A percentile compares a stretch with the other conserved stretches of the same genome.
Conservation (phyloP, 2,888 invertebrate genomes). For the Neocrepidodera transversa region DNA sequence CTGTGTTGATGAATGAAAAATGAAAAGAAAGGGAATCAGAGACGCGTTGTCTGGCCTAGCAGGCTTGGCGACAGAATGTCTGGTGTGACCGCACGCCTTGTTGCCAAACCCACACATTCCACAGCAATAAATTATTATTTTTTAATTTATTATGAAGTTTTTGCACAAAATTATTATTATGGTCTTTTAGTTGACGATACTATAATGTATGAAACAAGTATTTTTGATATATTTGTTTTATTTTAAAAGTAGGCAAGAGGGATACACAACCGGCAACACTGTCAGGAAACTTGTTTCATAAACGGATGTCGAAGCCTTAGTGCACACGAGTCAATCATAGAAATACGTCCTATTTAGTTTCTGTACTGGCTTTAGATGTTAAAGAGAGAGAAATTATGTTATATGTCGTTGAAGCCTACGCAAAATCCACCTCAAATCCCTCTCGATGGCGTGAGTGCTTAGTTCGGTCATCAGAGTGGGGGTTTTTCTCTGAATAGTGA, state of each 20-base stretch:
- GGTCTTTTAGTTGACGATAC: neutral
- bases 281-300: conserved; percentile 74
- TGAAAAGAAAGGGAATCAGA: conserved; percentile 60
- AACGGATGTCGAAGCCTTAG: conserved; percentile 71
- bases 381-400: conserved; percentile 18
- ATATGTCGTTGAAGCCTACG: conserved; percentile 38
- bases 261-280: conserved; percentile 62
- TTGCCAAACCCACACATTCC: conserved; percentile 69
- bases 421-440: conserved; percentile 59
- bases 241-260: conserved; percentile 44
- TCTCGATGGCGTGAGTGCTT: conserved; percentile 73
- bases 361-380: conserved; percentile 7
- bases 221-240: neutral
- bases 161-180: neutral
- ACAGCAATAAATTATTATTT: conserved; percentile 25
- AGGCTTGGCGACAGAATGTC: conserved; percentile 93
- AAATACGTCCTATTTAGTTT: conserved; percentile 53
- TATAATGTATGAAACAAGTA: neutral
- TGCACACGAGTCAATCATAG: conserved; percentile 53
- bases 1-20: conserved; percentile 44
- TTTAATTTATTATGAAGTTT: conserved; percentile 3
- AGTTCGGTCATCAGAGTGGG: conserved; percentile 62
- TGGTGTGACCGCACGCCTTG: conserved; percentile 78
- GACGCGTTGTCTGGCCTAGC: conserved; percentile 83
- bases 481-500: conserved; percentile 62